Base-by-base conservation (phyloP, 2,797 vertebrate genomes). In the Adelosebastes latens region DNA sequence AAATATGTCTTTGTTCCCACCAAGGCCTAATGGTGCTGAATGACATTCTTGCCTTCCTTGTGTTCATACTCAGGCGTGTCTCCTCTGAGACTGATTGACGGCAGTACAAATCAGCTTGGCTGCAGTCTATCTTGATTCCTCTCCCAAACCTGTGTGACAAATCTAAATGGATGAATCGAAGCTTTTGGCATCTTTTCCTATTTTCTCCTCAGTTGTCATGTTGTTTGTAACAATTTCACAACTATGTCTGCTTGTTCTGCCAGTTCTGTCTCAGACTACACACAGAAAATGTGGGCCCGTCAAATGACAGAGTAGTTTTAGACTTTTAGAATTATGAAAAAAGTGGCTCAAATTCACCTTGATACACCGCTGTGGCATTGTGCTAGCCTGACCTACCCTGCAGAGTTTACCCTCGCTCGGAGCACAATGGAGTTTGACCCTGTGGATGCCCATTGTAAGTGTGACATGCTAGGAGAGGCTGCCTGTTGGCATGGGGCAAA, bases 81-180 rank as follows among this genome's bases (percentile, higher is more conserved):
- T 80, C 71, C 83, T 85, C 73, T 77, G 52, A 91, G 79, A 75
- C 80, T 87, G 88, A 89, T 71, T 89, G 88, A 89, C 46, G 52
- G 77, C 70, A 65, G 66, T 56, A 65, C 62, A 80, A 77, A 85
- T 87, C 82, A 53, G 62, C 60, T 36, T 25, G 75, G 81, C 71
- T 87, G 79, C 79, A 64, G 77, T 82, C 81, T 18, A 1, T 81
- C 72, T 83, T 84, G 49, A 86, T 87, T 84, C 53, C n/a, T 64
- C 62, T 65, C 46, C 34, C 9, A 34, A 25, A 83, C 77, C 75
- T 87, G 77, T 61, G 73, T 81, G 83, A 88, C 80, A 75, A 65
- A 82, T 85, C 77, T 60, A 75, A 86, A 89, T 53, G 25, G 74
- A 81, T 62, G 13, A 77, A 32, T 75, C 9, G 3, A 80, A 85